These are phyloP conservation scores for Coptodon rendalli DNA, from an alignment of 2,113 vertebrate genomes.

Conservation along the genomic window DNA sequence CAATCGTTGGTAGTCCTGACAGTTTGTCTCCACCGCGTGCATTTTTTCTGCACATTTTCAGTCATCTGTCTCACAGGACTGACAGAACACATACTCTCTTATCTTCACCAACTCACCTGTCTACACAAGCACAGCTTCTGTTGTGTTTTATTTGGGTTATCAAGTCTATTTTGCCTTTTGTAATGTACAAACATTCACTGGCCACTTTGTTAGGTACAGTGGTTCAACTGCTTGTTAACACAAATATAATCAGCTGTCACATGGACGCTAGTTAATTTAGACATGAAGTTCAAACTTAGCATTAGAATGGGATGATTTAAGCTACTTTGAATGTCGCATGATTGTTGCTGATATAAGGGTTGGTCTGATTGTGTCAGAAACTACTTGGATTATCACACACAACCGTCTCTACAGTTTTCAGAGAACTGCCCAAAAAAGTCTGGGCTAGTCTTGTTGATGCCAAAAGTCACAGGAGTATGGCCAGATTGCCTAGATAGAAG, in stretches of 20 bases:
- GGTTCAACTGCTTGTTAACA: neutral
- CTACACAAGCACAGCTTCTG: neutral
- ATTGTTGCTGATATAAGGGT: neutral
- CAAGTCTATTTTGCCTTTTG: neutral
- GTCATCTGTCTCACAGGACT: neutral
- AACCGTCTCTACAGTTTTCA: neutral
- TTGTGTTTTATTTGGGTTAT: neutral
- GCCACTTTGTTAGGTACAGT: neutral
- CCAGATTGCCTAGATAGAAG: neutral
- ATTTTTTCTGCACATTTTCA: neutral
- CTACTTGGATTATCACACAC: neutral
- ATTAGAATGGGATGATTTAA: neutral
- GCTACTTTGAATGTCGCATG: neutral
- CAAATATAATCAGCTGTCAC: neutral
- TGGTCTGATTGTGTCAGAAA: neutral
- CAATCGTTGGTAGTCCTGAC: neutral
- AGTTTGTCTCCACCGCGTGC: neutral
- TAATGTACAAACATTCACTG: neutral
- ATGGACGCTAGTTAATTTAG: neutral
- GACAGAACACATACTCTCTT: neutral
- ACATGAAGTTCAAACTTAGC: neutral
- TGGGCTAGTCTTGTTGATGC: neutral
- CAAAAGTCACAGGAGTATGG: neutral
- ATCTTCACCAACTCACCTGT: neutral
- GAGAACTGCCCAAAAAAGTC: neutral